These are phyloP conservation scores for Saccopteryx bilineata DNA, from an alignment of 2,113 vertebrate genomes.

Conservation along the genomic window DNA sequence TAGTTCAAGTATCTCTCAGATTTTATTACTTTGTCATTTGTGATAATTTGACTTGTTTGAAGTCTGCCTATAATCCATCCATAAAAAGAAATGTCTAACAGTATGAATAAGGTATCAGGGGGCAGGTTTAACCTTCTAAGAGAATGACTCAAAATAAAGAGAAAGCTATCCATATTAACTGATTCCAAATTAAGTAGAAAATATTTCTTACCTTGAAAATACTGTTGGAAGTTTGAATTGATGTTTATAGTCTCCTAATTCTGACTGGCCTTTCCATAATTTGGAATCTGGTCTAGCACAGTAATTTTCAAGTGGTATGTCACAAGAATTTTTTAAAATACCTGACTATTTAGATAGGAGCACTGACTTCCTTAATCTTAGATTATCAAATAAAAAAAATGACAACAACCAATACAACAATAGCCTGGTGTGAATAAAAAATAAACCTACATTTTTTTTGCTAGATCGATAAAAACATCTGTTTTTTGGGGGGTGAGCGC, in stretches of 20 bases:
- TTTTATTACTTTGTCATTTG: conserved; percentile 50
- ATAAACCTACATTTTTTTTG: neutral
- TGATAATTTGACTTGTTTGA: conserved; percentile 25
- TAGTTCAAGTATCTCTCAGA: neutral
- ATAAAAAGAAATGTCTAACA: conserved; percentile 36
- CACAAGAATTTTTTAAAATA: neutral
- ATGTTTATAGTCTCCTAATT: conserved; percentile 1
- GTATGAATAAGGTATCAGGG: neutral
- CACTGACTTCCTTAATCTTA: neutral
- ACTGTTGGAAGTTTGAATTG: conserved; percentile 14
- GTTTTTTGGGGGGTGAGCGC: neutral
- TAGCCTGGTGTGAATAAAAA: neutral
- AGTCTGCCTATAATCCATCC: neutral
- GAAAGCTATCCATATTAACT: conserved; percentile 22
- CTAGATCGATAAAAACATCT: neutral
- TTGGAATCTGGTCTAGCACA: neutral
- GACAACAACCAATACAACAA: neutral
- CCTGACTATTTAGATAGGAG: neutral
- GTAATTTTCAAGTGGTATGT: neutral
- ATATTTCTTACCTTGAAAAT: conserved; percentile 49
- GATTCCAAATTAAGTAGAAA: conserved; percentile 54
- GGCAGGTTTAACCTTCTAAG: neutral
- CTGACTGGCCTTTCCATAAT: neutral
- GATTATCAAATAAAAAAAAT: neutral
- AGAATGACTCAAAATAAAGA: conserved; percentile 56